phyloP scores from a whole-genome alignment of 1,140 invertebrate species.

The Drosophila athabasca region DNA sequence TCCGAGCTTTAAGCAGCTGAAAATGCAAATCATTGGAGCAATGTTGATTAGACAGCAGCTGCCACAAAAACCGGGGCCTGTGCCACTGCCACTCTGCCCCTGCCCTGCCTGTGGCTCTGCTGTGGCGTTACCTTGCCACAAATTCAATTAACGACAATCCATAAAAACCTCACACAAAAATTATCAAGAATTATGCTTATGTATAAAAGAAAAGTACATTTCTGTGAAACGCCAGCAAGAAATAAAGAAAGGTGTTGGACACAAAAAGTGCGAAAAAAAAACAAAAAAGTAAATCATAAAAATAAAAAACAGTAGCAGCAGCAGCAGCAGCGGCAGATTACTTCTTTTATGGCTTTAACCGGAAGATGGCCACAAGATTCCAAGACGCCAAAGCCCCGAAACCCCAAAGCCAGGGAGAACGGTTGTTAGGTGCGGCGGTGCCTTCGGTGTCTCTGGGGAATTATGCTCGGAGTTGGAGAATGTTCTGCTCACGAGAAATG shows the following conservation, averaged over 20 bases:
- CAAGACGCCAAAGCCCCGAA: not conserved
- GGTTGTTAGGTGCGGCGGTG: not conserved
- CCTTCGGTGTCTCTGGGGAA: not conserved
- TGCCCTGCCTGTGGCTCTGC: not conserved
- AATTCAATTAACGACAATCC: slow-evolving; percentile 70
- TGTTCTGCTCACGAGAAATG: slow-evolving; percentile 30
- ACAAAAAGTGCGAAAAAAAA: slow-evolving; percentile 47
- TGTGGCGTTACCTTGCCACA: slow-evolving; percentile 46
- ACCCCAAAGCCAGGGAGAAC: slow-evolving; percentile 11
- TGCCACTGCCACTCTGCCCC: not conserved
- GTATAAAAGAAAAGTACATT: slow-evolving; percentile 17
- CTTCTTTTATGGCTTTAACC: slow-evolving; percentile 63
- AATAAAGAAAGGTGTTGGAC: slow-evolving; percentile 55
- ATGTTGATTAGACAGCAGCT: slow-evolving; percentile 71
- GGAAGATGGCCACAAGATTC: slow-evolving; percentile 50
- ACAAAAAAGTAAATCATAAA: slow-evolving; percentile 53
- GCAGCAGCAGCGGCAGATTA: slow-evolving; percentile 36
- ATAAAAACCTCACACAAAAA: slow-evolving; percentile 52
- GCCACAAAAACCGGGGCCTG: slow-evolving; percentile 10
- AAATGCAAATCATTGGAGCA: slow-evolving; percentile 74
- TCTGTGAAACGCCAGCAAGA: slow-evolving; percentile 25
- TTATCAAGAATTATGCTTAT: slow-evolving; percentile 36
- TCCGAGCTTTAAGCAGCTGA: slow-evolving; percentile 53
- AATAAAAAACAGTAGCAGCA: slow-evolving; percentile 25
- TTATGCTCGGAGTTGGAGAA: slow-evolving; percentile 1